phyloP scores from a whole-genome alignment of 2,888 invertebrate genomes.

The Cephonodes hylas region DNA sequence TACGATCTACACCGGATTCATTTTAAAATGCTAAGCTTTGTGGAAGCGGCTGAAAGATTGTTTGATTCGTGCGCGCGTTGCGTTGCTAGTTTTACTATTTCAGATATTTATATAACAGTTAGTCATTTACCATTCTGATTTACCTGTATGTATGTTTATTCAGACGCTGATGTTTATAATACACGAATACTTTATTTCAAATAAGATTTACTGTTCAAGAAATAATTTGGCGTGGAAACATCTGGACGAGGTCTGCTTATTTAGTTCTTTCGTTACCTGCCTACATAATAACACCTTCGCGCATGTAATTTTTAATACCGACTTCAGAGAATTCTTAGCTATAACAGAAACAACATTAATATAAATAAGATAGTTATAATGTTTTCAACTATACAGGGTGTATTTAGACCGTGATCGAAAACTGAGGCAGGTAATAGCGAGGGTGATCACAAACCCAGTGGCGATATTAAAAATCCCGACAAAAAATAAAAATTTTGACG shows the following conservation, averaged over 20 bases:
- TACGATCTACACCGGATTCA: conserved; percentile 75
- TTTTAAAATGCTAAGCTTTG: conserved; percentile 77
- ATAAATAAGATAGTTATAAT: conserved; percentile 9
- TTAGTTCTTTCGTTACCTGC: conserved; percentile 43
- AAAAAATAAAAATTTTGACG: too few relatives aligned
- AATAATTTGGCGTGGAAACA: conserved; percentile 68
- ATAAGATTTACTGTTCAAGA: conserved; percentile 70
- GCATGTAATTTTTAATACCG: conserved; percentile 35
- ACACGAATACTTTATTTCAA: conserved; percentile 72
- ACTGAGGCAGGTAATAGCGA: too few relatives aligned
- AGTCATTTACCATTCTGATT: conserved; percentile 79
- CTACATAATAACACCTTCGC: conserved; percentile 34
- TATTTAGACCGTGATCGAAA: too few relatives aligned
- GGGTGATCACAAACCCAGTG: too few relatives aligned
- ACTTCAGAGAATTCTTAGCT: conserved; percentile 29
- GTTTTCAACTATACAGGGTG: not conserved
- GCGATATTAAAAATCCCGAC: too few relatives aligned
- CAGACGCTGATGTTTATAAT: conserved; percentile 75
- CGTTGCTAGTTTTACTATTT: conserved; percentile 68
- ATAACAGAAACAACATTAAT: conserved; percentile 22
- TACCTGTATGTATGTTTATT: conserved; percentile 75
- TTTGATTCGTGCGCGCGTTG: conserved; percentile 62
- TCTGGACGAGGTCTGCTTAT: conserved; percentile 56
- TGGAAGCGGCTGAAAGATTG: conserved; percentile 74
- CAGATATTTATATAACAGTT: conserved; percentile 77